Evolutionary conservation across 2,888 invertebrate species (phyloP).

Genomic region (Tetrapedia diversipes): DNA sequence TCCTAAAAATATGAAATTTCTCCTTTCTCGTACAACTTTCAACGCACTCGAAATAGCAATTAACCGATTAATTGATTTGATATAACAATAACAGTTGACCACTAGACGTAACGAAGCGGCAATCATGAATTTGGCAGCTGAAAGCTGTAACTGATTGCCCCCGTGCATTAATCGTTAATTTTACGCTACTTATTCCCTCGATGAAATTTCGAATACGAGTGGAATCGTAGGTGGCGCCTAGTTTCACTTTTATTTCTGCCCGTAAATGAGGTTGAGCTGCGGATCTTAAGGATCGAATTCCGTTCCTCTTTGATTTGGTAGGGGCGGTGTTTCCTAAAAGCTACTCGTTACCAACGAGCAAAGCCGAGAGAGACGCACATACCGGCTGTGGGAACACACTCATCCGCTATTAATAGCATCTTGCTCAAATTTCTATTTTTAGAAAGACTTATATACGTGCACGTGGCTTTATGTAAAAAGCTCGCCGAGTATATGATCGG

Average conservation of each 20-base stretch:
- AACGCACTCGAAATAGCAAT: too few species aligned
- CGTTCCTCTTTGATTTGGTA: conserved; percentile 43
- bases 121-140: too few species aligned
- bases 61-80: too few species aligned
- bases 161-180: too few species aligned
- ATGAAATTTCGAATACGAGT: too few species aligned
- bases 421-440: conserved; percentile 84
- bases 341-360: conserved; percentile 45
- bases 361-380: conserved; percentile 54
- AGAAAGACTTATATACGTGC: conserved; percentile 68
- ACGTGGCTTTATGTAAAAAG: conserved; percentile 67
- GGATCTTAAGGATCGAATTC: conserved; percentile 49
- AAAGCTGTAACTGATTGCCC: too few species aligned
- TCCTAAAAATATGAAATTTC: neutral
- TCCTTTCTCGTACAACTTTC: too few species aligned
- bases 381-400: conserved; percentile 74
- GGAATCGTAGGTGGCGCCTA: too few species aligned
- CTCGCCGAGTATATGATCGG: conserved; percentile 37
- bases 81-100: too few species aligned
- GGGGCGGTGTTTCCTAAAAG: conserved; percentile 49
- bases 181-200: too few species aligned
- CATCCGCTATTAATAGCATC: conserved; percentile 84
- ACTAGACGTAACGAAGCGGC: too few species aligned
- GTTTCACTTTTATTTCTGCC: conserved; percentile 30
- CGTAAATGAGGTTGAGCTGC: conserved; percentile 19